Percentiles rank a stretch among this genome's conserved stretches.
These are phyloP conservation scores for Drosophila rubida DNA, from an alignment of 2,888 invertebrate genomes.

Conservation along the genomic window DNA sequence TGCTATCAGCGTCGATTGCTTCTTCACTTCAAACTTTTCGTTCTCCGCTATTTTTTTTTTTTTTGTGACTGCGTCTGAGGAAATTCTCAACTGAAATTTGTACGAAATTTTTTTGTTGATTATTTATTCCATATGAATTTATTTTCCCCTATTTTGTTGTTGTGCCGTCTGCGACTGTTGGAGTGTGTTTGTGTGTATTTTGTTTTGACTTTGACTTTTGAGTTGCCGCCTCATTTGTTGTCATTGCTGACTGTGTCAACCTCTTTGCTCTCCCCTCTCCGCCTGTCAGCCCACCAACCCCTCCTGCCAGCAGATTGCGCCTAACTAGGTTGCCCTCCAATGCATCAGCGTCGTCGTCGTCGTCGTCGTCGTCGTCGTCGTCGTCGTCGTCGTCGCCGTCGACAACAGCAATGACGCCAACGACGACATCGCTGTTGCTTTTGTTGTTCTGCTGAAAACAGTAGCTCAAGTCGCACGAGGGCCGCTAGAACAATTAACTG, in stretches of 20 bases:
- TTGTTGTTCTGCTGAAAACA: not conserved
- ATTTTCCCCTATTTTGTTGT: conserved; percentile 12
- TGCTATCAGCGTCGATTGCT: not conserved
- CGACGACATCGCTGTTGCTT: not conserved
- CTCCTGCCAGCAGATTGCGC: conserved; percentile 10
- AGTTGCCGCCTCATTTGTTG: conserved; percentile 27
- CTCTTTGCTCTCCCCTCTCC: not conserved
- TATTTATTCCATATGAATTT: not conserved
- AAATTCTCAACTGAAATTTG: conserved; percentile 59
- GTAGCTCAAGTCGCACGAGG: conserved; percentile 11
- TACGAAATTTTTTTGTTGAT: conserved; percentile 20
- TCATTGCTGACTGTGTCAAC: conserved; percentile 17
- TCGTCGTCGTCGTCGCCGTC: not conserved
- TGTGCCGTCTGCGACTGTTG: not conserved
- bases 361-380: not conserved
- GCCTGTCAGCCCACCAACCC: not conserved
- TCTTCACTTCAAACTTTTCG: conserved; percentile 5
- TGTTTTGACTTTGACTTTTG: conserved; percentile 31
- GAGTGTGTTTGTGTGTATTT: conserved; percentile 5
- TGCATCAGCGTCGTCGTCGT: not conserved
- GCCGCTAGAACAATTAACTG: not conserved
- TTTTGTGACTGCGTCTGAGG: conserved; percentile 5
- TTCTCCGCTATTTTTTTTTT: conserved; percentile 3
- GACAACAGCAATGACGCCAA: no score
- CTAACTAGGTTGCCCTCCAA: conserved; percentile 18